These are phyloP conservation scores for Dinomys branickii DNA, from an alignment of 2,113 vertebrate genomes.

Conservation along the genomic window DNA sequence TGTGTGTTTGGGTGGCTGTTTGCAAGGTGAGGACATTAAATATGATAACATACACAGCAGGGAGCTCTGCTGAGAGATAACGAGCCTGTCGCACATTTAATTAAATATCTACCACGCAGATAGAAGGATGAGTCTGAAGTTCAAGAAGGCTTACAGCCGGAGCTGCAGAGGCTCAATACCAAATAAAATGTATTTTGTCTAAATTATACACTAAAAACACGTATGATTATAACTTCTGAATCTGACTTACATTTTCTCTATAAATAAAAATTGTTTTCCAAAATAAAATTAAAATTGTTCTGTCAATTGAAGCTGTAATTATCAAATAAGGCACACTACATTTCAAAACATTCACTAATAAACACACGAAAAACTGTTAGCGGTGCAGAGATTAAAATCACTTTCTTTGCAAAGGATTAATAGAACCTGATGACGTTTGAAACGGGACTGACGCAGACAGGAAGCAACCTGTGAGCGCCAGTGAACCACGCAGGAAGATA, in stretches of 20 bases:
- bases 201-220: not conserved
- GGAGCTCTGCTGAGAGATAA: not conserved
- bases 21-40: not conserved
- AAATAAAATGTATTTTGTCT: not conserved
- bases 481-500: not conserved
- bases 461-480: not conserved
- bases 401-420: not conserved
- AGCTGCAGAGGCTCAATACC: not conserved
- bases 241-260: not conserved
- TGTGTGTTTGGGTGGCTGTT: not conserved
- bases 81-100: not conserved
- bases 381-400: not conserved
- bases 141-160: not conserved
- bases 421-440: not conserved
- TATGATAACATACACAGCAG: not conserved
- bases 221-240: not conserved
- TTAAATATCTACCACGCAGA: not conserved
- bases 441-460: not conserved
- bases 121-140: not conserved
- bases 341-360: conserved; percentile 55
- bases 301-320: not conserved
- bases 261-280: not conserved
- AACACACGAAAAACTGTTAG: not conserved
- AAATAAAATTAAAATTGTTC: not conserved
- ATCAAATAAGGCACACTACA: not conserved